Evolutionary conservation across 1,140 invertebrate genomes (phyloP).

Genomic region (Ceratosolen fusciceps): DNA sequence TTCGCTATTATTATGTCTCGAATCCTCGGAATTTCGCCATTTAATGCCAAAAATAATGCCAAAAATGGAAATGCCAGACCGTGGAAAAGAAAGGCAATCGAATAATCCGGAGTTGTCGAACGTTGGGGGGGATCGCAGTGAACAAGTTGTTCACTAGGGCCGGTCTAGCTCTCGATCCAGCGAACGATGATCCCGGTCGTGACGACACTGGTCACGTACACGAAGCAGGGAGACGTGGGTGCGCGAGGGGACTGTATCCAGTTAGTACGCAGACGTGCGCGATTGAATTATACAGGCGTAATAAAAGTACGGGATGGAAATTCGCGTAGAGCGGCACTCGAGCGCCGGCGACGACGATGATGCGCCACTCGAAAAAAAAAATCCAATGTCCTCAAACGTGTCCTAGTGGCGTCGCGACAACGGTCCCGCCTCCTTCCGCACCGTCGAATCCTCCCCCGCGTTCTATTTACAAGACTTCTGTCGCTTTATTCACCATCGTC

Average conservation of each 20-base stretch:
- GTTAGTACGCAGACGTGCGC: background rate
- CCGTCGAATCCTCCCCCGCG: background rate
- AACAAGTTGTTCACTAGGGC: no score
- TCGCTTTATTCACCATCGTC: background rate
- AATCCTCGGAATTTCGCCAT: background rate
- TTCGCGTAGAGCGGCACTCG: background rate
- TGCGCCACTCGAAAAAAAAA: background rate
- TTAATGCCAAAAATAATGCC: no score
- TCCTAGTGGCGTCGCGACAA: background rate
- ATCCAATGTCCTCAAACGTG: background rate
- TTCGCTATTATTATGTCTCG: background rate
- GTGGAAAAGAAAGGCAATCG: background rate
- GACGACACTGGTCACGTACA: background rate
- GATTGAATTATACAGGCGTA: background rate
- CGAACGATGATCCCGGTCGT: background rate
- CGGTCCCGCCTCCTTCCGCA: background rate
- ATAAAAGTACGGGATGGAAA: background rate
- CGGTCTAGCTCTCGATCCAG: background rate
- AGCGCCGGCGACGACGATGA: background rate
- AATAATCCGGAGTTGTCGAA: background rate
- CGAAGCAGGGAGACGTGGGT: background rate
- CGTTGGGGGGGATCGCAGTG: background rate
- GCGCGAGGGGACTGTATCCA: background rate
- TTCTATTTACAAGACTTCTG: conserved; percentile 10
- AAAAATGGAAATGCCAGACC: no score